These are phyloP conservation scores for Notechis scutatus DNA, from an alignment of 2,113 vertebrate genomes.

Conservation along the genomic window DNA sequence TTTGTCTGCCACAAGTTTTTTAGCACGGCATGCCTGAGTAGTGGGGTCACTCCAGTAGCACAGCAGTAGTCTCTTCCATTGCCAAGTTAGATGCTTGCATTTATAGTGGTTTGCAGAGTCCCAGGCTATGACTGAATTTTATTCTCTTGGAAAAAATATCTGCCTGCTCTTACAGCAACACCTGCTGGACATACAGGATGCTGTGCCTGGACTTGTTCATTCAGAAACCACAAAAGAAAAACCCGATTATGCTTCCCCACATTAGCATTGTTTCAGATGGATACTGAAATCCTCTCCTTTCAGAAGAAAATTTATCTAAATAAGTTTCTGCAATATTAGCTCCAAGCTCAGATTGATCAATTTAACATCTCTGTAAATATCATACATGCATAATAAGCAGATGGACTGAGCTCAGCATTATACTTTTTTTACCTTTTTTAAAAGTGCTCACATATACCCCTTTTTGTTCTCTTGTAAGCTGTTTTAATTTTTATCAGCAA, in stretches of 20 bases:
- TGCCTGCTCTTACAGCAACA: conserved; percentile 54
- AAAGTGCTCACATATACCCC: background rate
- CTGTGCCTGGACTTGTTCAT: background rate
- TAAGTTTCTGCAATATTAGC: conserved; percentile 8
- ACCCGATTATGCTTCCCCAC: background rate
- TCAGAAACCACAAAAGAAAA: conserved; percentile 1
- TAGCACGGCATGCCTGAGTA: conserved; percentile 27
- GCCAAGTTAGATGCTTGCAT: conserved; percentile 24
- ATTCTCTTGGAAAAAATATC: conserved; percentile 8
- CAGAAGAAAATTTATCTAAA: background rate
- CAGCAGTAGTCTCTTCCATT: conserved; percentile 31
- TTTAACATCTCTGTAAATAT: background rate
- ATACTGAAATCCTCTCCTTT: background rate
- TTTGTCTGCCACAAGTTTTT: conserved; percentile 43
- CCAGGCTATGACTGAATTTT: background rate
- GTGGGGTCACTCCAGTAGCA: conserved; percentile 38
- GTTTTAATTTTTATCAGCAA: background rate
- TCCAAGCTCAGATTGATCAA: conserved; percentile 21
- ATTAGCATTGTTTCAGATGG: background rate
- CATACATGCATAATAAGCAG: background rate
- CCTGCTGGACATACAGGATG: conserved; percentile 37
- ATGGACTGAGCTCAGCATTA: background rate
- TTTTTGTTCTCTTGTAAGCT: background rate
- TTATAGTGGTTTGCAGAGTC: conserved; percentile 38
- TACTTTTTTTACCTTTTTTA: background rate